Base-by-base conservation (phyloP, 2,113 vertebrate genomes). In the Motacilla tschutschensis region DNA sequence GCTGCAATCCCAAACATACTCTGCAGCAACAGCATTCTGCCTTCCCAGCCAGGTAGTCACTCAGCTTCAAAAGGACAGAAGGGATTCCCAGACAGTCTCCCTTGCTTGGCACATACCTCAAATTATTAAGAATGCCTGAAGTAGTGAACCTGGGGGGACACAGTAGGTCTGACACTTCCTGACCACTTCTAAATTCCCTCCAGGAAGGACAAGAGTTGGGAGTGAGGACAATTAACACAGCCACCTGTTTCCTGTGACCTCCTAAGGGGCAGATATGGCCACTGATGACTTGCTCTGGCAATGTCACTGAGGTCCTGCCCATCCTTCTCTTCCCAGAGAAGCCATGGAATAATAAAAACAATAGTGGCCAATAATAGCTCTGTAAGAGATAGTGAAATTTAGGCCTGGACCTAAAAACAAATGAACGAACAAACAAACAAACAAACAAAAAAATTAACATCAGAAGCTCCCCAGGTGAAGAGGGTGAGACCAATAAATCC, bases 211-310 rank as follows among this genome's bases (percentile, higher is more conserved):
- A 89, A 83, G 79, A 92, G 76, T 74, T 87, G 72, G 85, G 57
- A 83, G 33, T 1, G 7, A 87, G 91, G 69, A 94, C 91, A 90
- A 92, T 92, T 90, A 92, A 79, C 70, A 58, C 33, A 80, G 72
- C 87, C 94, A 93, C 89, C 93, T 94, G 91, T 81, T 95, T 95
- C 94, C 93, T 90, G 89, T 87, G 87, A 90, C 85, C 79, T 89
- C 85, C 89, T 83, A 53, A 28, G 67, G 71, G 64, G 78, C 71
- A 81, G 71, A 72, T 22, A 59, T 2, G 1, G 46, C 40, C 72
- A 87, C 91, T 43, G 57, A 83, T 21, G 29, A 63, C 74, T 80
- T 70, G 64, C 46, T 70, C 60, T 83, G 63, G 91, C 55, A 85
- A 17, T 55, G 67, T 66, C 75, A 84, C 44, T 26, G 43, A 76